A percentile compares a stretch with the other conserved stretches of the same genome.
Evolutionary conservation across 2,113 vertebrate genomes (phyloP).

Genomic region (Apteryx mantelli): DNA sequence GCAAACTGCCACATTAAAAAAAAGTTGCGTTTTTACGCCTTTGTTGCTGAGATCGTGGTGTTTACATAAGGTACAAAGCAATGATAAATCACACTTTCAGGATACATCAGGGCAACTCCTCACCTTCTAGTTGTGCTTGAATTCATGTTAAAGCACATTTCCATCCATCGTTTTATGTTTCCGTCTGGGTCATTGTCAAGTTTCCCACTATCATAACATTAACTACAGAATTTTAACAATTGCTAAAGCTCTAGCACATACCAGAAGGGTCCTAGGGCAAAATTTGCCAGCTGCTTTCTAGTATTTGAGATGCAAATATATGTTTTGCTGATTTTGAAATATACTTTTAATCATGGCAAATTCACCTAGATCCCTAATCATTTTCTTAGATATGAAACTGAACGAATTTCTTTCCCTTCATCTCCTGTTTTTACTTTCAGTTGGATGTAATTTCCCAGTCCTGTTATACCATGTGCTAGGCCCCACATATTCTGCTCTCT

Average conservation of each 20-base stretch:
- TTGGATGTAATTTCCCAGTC: neutral
- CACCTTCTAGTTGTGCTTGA: neutral
- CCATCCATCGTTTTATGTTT: neutral
- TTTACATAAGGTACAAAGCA: neutral
- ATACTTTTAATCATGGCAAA: neutral
- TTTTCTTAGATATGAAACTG: neutral
- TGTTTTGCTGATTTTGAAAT: neutral
- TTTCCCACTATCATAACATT: neutral
- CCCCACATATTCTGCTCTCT: neutral
- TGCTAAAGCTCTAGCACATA: neutral
- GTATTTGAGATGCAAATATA: neutral
- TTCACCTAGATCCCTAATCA: neutral
- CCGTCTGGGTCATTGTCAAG: neutral
- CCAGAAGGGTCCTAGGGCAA: neutral
- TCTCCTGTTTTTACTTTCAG: neutral
- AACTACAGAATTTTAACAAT: neutral
- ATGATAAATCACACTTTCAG: neutral
- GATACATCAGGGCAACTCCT: neutral
- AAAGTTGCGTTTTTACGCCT: neutral
- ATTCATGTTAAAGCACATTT: neutral
- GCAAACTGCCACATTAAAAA: neutral
- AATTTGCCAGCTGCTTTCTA: neutral
- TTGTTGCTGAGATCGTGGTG: neutral
- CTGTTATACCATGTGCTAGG: neutral
- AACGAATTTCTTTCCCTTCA: neutral